Percentiles rank a stretch among this genome's conserved stretches.
Conservation (phyloP, 2,888 invertebrate genomes). For the Eupithecia subumbrata region DNA sequence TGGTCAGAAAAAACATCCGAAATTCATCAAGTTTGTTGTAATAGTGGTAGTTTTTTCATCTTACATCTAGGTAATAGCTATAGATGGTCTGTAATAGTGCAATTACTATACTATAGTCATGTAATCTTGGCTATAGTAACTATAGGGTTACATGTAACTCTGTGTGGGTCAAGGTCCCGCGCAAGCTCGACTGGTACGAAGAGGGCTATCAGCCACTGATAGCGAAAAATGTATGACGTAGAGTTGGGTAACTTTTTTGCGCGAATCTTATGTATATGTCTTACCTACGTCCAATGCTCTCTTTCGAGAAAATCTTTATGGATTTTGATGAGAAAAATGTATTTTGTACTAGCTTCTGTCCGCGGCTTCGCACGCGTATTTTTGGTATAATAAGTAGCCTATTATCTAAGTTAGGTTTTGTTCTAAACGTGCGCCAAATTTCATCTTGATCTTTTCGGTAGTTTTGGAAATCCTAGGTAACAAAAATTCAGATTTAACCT, state of each 20-base stretch:
- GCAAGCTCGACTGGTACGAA: constrained; percentile 44
- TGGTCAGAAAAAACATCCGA: no score
- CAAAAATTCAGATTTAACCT: no score
- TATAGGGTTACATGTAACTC: constrained; percentile 45
- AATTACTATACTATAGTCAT: constrained; percentile 32
- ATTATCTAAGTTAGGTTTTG: no score
- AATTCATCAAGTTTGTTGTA: neutral
- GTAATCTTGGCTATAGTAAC: constrained; percentile 12
- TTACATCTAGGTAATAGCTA: constrained; percentile 14
- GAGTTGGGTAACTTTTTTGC: neutral
- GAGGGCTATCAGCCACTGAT: constrained; percentile 32
- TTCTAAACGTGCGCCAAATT: no score
- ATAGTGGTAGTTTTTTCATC: neutral
- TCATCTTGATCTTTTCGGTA: no score
- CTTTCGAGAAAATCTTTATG: no score
- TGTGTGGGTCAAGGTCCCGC: constrained; percentile 47
- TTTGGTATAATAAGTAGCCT: no score
- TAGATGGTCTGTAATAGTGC: constrained; percentile 29
- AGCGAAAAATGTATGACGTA: neutral
- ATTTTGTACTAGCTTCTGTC: no score
- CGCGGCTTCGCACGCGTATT: no score
- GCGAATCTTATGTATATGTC: neutral
- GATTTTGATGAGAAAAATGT: no score
- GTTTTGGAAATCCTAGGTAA: no score
- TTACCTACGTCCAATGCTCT: no score